Percentiles rank a stretch among this genome's conserved stretches.
Conservation (phyloP, 2,888 invertebrate species). For the Agonum fuliginosum region DNA sequence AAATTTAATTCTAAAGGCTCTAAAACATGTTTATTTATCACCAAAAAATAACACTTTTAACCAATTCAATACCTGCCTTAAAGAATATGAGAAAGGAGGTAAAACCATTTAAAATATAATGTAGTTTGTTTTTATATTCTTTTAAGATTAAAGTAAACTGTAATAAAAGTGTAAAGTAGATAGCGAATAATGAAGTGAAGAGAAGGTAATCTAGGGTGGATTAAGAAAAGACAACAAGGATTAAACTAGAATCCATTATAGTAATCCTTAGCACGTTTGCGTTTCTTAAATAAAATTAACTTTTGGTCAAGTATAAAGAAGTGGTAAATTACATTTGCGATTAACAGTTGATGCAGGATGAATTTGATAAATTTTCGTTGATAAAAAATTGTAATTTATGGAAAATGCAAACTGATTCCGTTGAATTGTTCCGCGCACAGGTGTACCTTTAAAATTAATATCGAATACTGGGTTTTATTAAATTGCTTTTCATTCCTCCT, state of each 20-base stretch:
- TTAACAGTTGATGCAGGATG: neutral
- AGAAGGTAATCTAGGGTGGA: constrained; percentile 1
- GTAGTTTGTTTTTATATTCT: too few species aligned
- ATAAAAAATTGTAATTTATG: constrained; percentile 12
- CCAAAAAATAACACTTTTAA: too few species aligned
- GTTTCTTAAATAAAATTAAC: constrained; percentile 4
- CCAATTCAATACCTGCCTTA: too few species aligned
- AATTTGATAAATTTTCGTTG: neutral
- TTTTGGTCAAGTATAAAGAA: constrained; percentile 2
- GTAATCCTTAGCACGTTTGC: neutral
- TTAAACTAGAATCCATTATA: neutral
- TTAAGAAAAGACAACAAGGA: constrained; percentile 2
- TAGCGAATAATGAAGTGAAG: neutral
- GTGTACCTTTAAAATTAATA: constrained; percentile 15
- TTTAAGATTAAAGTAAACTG: too few species aligned
- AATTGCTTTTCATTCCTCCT: neutral
- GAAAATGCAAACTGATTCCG: neutral
- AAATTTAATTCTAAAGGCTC: too few species aligned
- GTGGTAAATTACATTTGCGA: neutral
- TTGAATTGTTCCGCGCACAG: constrained; percentile 5
- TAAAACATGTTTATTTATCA: too few species aligned
- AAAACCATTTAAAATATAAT: too few species aligned
- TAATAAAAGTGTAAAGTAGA: neutral
- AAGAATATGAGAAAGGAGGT: too few species aligned
- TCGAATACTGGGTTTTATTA: constrained; percentile 20